Evolutionary conservation across 2,888 invertebrate species (phyloP), one percentile per base, ranked within the genome.

Genomic region (Metalampra italica): DNA sequence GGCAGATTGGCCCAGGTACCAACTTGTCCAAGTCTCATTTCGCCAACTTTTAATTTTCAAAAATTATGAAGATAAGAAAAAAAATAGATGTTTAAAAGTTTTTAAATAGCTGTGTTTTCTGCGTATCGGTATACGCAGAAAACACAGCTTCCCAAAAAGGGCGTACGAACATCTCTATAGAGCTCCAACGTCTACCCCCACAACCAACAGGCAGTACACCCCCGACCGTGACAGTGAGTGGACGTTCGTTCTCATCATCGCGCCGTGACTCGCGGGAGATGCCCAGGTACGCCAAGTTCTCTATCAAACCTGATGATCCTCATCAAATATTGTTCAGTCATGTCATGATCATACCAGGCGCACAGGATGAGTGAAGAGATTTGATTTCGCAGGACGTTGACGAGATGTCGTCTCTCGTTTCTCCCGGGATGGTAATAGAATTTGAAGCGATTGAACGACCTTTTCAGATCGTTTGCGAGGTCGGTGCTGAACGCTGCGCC

Each of bases 101-200:
- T n/a, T n/a, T n/a, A n/a, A n/a, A n/a, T n/a, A 22, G 5, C 2
- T 22, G 22, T 22, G 22, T 22, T 2, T 22, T 5, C 22, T 22
- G 22, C 22, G 3, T 5, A 22, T 22, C 5, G 22, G 2, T 5
- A 2, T 3, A 22, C 22, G 22, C 2, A 22, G 5, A 2, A 5
- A 22, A 22, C 22, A 22, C 22, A 22, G 22, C 22, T 22, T 22
- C 22, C 22, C 22, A 22, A 3, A 22, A 22, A 22, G 22, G 5
- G 2, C 8, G 36, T 36, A 36, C 1, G 7, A 36, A 42, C 83
- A 71, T 43, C 86, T 78, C 78, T 67, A 57, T 67, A 54, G 2
- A 59, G 7, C 43, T 70, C 62, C 46, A 46, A 51, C 53, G 60
- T 59, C 68, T 22, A 70, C 76, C 78, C 75, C 61, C 55, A 51